These are phyloP conservation scores for Fundulus diaphanus DNA, from an alignment of 2,797 vertebrate genomes.

Conservation along the genomic window DNA sequence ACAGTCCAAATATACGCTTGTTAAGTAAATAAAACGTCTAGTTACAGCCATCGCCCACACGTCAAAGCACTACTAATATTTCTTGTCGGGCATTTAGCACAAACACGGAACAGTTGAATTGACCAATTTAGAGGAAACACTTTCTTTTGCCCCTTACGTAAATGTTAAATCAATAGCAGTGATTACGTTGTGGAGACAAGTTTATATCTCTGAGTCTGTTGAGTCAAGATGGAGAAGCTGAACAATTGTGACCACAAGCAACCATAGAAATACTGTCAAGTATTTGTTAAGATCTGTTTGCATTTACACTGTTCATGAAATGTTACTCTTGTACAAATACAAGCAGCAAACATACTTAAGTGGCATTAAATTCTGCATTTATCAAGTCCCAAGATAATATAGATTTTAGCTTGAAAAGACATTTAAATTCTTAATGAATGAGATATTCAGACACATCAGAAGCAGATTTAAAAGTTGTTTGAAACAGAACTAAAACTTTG, in stretches of 20 bases:
- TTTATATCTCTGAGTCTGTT: not conserved
- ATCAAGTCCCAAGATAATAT: no score
- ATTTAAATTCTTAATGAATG: not conserved
- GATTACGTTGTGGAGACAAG: not conserved
- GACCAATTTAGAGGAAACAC: not conserved
- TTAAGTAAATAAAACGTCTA: not conserved
- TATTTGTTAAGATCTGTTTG: not conserved
- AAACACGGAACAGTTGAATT: not conserved
- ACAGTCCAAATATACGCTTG: not conserved
- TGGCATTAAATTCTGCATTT: no score
- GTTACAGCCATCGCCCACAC: not conserved
- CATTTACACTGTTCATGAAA: not conserved
- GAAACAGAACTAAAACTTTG: not conserved
- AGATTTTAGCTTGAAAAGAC: no score
- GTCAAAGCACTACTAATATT: not conserved
- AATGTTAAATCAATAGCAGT: constrained; percentile 1
- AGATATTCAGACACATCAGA: not conserved
- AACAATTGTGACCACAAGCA: not conserved
- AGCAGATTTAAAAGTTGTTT: not conserved
- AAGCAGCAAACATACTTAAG: no score
- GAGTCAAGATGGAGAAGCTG: not conserved
- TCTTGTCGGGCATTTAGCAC: not conserved
- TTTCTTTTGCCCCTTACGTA: not conserved
- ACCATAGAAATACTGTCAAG: not conserved
- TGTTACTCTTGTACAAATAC: no score